Conservation (phyloP, 2,113 vertebrate species). For the Protobothrops flavoviridis region DNA sequence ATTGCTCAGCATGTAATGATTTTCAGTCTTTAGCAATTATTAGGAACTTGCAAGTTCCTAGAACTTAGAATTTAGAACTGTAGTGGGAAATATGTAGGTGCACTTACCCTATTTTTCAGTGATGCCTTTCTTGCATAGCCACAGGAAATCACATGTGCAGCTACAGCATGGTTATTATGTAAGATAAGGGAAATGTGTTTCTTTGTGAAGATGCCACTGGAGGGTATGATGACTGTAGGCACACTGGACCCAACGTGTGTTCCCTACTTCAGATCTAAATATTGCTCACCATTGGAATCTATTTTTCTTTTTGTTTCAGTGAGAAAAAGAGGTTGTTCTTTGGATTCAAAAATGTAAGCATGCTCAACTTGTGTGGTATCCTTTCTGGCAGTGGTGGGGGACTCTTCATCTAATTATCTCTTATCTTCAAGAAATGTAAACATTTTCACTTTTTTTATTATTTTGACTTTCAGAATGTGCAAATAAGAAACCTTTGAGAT, state of each 20-base stretch:
- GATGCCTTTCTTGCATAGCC: not conserved
- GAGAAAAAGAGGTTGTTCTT: not conserved
- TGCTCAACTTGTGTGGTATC: not conserved
- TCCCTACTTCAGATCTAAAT: not conserved
- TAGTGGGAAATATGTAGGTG: not conserved
- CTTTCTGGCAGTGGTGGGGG: not conserved
- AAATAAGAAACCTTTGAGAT: not conserved
- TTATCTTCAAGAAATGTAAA: not conserved
- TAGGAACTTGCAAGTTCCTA: not conserved
- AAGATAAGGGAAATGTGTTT: not conserved
- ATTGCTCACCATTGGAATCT: not conserved
- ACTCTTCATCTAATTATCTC: not conserved
- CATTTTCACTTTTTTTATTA: not conserved
- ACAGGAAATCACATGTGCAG: not conserved
- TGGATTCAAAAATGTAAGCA: not conserved
- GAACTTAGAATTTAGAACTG: not conserved
- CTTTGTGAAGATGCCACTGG: not conserved
- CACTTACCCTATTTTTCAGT: not conserved
- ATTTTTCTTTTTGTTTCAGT: not conserved
- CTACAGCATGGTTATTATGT: not conserved
- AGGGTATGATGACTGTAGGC: not conserved
- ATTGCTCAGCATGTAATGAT: not conserved
- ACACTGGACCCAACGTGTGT: not conserved
- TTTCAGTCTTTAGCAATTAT: not conserved
- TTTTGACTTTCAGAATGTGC: not conserved